Evolutionary conservation across 2,888 invertebrate genomes (phyloP).

Genomic region (Diarsia mendica): DNA sequence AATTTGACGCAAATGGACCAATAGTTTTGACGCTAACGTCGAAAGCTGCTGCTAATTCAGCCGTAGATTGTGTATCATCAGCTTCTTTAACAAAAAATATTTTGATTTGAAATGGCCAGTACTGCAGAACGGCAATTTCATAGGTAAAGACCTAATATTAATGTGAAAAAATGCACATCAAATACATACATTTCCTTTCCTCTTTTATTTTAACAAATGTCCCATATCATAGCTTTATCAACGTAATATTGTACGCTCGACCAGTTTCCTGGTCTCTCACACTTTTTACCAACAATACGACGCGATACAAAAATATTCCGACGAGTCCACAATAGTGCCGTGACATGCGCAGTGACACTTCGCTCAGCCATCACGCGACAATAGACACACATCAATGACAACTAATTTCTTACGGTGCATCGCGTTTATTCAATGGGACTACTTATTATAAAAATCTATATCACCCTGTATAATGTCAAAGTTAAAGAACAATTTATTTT

Average conservation of each 20-base stretch:
- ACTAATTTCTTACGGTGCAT: conserved; percentile 88
- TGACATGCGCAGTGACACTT: conserved; percentile 70
- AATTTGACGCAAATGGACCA: too few relatives aligned
- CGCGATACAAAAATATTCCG: conserved; percentile 52
- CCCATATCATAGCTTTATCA: conserved; percentile 3
- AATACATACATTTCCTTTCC: background rate
- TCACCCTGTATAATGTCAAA: conserved; percentile 59
- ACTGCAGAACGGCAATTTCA: too few relatives aligned
- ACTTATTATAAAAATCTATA: conserved; percentile 68
- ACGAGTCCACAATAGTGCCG: conserved; percentile 44
- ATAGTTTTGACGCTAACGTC: too few relatives aligned
- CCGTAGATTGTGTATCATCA: too few relatives aligned
- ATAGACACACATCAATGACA: conserved; percentile 83
- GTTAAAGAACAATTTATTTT: conserved; percentile 26
- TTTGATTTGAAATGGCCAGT: too few relatives aligned
- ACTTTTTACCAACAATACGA: conserved; percentile 59
- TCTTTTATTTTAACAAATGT: background rate
- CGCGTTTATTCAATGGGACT: conserved; percentile 81
- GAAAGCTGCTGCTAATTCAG: too few relatives aligned
- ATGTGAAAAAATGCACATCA: background rate
- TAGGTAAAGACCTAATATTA: too few relatives aligned
- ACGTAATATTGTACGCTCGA: conserved; percentile 34
- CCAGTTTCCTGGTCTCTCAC: conserved; percentile 53
- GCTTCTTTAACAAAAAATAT: too few relatives aligned
- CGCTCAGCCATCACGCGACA: conserved; percentile 75